Percentiles rank a stretch among this genome's conserved stretches.
These are phyloP conservation scores for Lucinisca nassula DNA, from an alignment of 2,888 invertebrate species.

Conservation along the genomic window DNA sequence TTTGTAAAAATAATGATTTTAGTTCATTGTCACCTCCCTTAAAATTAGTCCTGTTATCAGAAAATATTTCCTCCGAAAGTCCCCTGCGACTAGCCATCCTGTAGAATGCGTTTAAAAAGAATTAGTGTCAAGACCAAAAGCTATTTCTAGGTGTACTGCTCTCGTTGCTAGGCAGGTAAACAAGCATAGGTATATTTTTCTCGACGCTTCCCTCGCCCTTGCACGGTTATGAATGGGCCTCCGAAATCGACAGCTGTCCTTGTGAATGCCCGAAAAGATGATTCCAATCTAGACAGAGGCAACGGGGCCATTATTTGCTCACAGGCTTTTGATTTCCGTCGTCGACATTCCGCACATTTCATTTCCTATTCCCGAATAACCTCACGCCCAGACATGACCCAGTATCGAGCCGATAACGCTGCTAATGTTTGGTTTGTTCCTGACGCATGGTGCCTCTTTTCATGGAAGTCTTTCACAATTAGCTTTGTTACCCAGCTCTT, in stretches of 20 bases:
- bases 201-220: not conserved
- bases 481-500: not conserved
- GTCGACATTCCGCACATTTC: conserved; percentile 10
- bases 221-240: not conserved
- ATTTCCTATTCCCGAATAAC: conserved; percentile 20
- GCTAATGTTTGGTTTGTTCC: conserved; percentile 7
- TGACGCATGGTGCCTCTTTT: not conserved
- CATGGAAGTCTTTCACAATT: not conserved
- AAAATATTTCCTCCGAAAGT: too few relatives aligned
- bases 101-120: too few relatives aligned
- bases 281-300: not conserved
- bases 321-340: not conserved
- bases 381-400: not conserved
- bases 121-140: too few relatives aligned
- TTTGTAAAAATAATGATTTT: too few relatives aligned
- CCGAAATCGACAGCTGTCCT: not conserved
- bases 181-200: not conserved
- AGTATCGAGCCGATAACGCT: too few relatives aligned
- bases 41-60: too few relatives aligned
- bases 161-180: not conserved
- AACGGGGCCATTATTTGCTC: conserved; percentile 26
- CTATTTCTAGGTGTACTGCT: too few relatives aligned
- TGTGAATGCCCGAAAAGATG: not conserved
- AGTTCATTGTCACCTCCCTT: too few relatives aligned
- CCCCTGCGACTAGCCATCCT: too few relatives aligned